Percentiles rank a stretch among this genome's conserved stretches.
phyloP scores from a whole-genome alignment of 1,140 invertebrate genomes.

The Calephelis nemesis region DNA sequence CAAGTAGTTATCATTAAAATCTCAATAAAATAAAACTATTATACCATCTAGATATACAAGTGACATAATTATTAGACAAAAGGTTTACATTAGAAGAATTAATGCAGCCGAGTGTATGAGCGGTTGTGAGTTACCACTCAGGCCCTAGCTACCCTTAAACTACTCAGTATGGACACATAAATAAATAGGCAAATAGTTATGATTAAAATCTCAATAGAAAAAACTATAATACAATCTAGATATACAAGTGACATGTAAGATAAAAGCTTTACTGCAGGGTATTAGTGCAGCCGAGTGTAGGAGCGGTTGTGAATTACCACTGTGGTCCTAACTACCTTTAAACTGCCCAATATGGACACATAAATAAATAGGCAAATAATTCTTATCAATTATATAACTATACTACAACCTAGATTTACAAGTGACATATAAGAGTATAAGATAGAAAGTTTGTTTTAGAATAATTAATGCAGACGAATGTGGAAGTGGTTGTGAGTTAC shows the following conservation, averaged over 20 bases:
- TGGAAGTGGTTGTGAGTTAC: conserved; percentile 53
- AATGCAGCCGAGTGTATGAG: too few relatives aligned
- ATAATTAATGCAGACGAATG: conserved; percentile 42
- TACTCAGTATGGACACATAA: conserved; percentile 24
- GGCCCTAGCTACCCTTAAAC: conserved; percentile 30
- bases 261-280: conserved; percentile 52
- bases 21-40: not conserved
- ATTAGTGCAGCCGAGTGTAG: conserved; percentile 46
- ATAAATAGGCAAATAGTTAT: conserved; percentile 20
- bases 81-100: too few relatives aligned
- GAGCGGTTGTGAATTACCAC: conserved; percentile 58
- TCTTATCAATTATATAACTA: not conserved
- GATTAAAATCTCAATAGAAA: not conserved
- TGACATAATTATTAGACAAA: too few relatives aligned
- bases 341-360: conserved; percentile 20
- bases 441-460: too few relatives aligned
- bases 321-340: conserved; percentile 37
- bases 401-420: not conserved
- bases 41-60: conserved; percentile 14
- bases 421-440: conserved; percentile 43
- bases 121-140: conserved; percentile 62
- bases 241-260: conserved; percentile 41
- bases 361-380: conserved; percentile 22
- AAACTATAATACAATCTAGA: not conserved
- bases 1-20: not conserved